phyloP scores from a whole-genome alignment of 2,113 vertebrate genomes.

The Charadrius vociferus region DNA sequence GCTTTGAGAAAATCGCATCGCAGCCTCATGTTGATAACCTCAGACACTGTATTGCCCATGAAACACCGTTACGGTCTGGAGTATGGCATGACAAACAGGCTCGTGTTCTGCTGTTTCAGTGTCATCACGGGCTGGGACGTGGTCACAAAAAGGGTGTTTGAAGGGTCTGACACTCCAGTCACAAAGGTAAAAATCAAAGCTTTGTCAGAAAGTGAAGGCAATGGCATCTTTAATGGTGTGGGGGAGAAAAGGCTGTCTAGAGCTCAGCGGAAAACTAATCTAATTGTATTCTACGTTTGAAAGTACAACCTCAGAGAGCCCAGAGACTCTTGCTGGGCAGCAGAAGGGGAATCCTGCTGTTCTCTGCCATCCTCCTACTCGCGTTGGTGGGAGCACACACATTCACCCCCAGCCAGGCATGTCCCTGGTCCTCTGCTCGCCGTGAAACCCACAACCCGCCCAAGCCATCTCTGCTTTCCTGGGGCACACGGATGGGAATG shows the following conservation, averaged over 20 bases:
- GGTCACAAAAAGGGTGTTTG: neutral
- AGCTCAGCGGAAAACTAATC: neutral
- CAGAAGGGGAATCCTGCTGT: neutral
- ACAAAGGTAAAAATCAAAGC: neutral
- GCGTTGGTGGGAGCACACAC: accelerated
- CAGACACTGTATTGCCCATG: accelerated
- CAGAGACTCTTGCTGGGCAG: neutral
- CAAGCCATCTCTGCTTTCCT: neutral
- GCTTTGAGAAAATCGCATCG: neutral
- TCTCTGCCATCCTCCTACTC: neutral
- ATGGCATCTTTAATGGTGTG: neutral
- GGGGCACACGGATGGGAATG: accelerated
- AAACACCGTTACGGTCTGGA: accelerated
- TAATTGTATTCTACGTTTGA: neutral
- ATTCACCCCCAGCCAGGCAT: neutral
- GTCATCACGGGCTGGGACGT: neutral
- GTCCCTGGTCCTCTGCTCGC: neutral
- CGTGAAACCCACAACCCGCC: accelerated
- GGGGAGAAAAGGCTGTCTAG: neutral
- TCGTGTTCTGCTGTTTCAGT: neutral
- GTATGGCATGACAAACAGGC: too few relatives aligned
- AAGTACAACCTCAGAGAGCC: neutral
- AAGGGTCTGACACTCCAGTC: neutral
- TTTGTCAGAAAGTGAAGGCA: neutral
- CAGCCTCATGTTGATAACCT: neutral